These are phyloP conservation scores for Acronicta leporina DNA, from an alignment of 2,888 invertebrate genomes.

Conservation along the genomic window DNA sequence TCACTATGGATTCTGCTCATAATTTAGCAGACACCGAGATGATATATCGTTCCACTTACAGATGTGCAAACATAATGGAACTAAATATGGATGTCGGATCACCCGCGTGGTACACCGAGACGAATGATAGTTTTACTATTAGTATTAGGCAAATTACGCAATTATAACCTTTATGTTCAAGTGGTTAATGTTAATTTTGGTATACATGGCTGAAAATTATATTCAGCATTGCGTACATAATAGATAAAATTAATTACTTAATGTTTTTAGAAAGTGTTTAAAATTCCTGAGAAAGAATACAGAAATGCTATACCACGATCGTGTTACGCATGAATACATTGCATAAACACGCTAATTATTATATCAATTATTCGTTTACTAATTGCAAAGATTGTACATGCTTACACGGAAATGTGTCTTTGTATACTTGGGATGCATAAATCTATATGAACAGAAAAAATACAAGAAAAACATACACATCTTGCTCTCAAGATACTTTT, in stretches of 20 bases:
- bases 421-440: neutral
- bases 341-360: slow-evolving; percentile 17
- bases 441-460: neutral
- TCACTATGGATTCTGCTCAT: slow-evolving; percentile 13
- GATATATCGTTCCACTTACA: slow-evolving; percentile 16
- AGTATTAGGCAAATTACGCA: neutral
- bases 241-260: neutral
- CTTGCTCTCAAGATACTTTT: too few species aligned
- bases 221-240: slow-evolving; percentile 8
- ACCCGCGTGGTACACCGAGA: slow-evolving; percentile 21
- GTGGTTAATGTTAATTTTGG: slow-evolving; percentile 25
- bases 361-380: slow-evolving; percentile 3
- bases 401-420: neutral
- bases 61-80: slow-evolving; percentile 24
- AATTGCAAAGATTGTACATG: neutral
- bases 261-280: slow-evolving; percentile 41
- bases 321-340: slow-evolving; percentile 21
- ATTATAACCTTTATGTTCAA: slow-evolving; percentile 31
- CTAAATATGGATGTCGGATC: slow-evolving; percentile 21
- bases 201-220: slow-evolving; percentile 9
- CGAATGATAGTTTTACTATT: slow-evolving; percentile 26
- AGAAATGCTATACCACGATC: slow-evolving; percentile 1
- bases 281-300: slow-evolving; percentile 23
- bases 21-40: slow-evolving; percentile 2
- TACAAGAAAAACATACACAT: neutral